Percentiles rank a stretch among this genome's conserved stretches.
These are phyloP conservation scores for Thymelicus sylvestris DNA, from an alignment of 2,888 invertebrate genomes.

Conservation along the genomic window DNA sequence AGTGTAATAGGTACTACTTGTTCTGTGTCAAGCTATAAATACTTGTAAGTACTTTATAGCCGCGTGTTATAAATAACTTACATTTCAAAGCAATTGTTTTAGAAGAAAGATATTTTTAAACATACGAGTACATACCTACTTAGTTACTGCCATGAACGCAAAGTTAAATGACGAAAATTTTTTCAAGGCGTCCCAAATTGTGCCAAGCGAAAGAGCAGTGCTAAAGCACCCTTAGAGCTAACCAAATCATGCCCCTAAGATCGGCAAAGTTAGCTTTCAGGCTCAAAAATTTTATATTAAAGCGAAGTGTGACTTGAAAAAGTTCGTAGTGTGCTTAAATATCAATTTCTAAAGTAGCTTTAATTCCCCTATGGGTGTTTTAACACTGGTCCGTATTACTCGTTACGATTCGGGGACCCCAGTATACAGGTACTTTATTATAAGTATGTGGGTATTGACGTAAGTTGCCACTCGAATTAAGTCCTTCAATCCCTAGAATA, in stretches of 20 bases:
- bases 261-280: neutral
- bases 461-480: conserved; percentile 34
- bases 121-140: neutral
- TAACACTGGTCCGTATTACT: neutral
- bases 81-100: neutral
- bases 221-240: neutral
- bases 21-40: neutral
- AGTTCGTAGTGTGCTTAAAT: neutral
- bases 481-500: conserved; percentile 33
- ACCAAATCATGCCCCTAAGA: neutral
- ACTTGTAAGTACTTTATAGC: neutral
- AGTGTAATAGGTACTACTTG: neutral
- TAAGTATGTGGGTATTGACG: conserved; percentile 24
- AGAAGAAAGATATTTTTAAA: conserved; percentile 3
- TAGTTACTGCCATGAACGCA: conserved; percentile 12
- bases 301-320: neutral
- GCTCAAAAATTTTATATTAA: neutral
- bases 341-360: no score
- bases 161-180: conserved; percentile 13
- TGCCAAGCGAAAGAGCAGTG: neutral
- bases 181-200: conserved; percentile 1
- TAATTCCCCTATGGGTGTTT: neutral
- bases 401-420: neutral
- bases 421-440: conserved; percentile 9
- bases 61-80: no score